Percentiles rank a stretch among this genome's conserved stretches.
Conservation (phyloP, 2,797 vertebrate genomes). For the Halcyon badia region DNA sequence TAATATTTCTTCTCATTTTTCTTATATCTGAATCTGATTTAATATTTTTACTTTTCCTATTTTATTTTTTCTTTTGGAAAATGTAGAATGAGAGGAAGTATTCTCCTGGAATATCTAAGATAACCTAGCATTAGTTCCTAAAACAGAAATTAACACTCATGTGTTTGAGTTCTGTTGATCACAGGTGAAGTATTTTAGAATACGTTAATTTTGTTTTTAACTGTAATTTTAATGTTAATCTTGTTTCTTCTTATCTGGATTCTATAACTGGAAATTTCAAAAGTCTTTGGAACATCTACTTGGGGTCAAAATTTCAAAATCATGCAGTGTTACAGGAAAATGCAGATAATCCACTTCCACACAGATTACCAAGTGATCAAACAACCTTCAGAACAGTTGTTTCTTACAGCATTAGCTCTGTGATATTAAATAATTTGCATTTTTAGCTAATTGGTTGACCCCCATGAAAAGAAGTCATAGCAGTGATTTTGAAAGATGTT, state of each 20-base stretch:
- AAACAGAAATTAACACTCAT: neutral
- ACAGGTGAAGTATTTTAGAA: neutral
- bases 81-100: neutral
- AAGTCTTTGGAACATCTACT: neutral
- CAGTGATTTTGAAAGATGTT: neutral
- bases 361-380: neutral
- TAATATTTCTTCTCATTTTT: neutral
- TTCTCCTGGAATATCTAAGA: neutral
- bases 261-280: neutral
- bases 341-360: neutral
- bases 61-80: neutral
- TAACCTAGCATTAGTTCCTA: neutral
- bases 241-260: neutral
- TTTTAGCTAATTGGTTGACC: neutral
- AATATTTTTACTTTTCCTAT: neutral
- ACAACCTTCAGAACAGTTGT: neutral
- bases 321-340: neutral
- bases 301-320: neutral
- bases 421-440: neutral
- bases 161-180: neutral
- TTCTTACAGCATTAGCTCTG: neutral
- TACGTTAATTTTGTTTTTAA: neutral
- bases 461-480: neutral
- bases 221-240: neutral
- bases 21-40: neutral